Evolutionary conservation across 1,140 invertebrate species (phyloP).

Genomic region (Lerema accius): DNA sequence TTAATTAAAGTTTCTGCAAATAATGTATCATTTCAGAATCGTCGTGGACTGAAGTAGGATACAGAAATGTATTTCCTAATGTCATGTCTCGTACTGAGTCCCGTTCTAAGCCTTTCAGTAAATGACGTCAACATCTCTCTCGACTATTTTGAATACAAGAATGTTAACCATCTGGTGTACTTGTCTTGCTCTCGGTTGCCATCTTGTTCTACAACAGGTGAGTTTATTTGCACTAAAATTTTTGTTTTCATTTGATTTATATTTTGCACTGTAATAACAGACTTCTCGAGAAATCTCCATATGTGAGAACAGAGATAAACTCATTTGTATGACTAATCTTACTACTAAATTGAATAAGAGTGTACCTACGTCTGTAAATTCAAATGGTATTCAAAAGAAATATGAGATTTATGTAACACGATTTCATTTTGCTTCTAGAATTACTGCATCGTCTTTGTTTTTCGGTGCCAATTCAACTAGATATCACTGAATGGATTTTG

Average conservation of each 20-base stretch:
- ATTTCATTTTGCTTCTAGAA: no score
- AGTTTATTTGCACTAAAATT: constrained; percentile 3
- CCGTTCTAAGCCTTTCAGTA: constrained; percentile 9
- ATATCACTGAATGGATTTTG: no score
- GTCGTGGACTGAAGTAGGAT: constrained; percentile 21
- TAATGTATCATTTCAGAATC: background rate
- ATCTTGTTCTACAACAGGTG: constrained; percentile 29
- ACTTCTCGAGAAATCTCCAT: constrained; percentile 1
- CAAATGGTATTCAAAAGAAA: no score
- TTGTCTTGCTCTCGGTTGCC: constrained; percentile 39
- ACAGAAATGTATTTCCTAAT: constrained; percentile 18
- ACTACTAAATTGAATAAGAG: no score
- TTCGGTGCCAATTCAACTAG: no score
- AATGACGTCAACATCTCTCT: constrained; percentile 13
- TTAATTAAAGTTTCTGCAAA: no score
- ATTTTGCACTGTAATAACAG: no score
- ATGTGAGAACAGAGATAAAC: no score
- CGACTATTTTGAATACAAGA: constrained; percentile 44
- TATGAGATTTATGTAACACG: no score
- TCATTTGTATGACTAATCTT: no score
- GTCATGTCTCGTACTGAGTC: background rate
- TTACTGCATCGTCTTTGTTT: no score
- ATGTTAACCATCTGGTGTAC: constrained; percentile 38
- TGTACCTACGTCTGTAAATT: no score
- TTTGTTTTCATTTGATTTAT: constrained; percentile 1